A percentile compares a stretch with the other conserved stretches of the same genome.
Evolutionary conservation across 1,140 invertebrate genomes (phyloP).

Genomic region (Tetragnatha versicolor): DNA sequence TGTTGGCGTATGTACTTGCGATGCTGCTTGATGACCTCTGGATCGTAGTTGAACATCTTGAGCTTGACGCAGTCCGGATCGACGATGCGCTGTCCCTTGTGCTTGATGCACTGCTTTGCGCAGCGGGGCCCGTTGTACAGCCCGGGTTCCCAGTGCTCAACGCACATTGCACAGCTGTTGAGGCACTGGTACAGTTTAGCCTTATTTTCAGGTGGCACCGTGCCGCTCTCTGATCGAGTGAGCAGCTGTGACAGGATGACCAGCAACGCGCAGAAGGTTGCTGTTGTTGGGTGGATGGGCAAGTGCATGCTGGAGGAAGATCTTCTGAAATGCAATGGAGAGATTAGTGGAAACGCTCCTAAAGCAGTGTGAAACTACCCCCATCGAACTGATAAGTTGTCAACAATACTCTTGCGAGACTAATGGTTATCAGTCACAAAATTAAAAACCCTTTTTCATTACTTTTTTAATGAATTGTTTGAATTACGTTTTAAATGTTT

Average conservation of each 20-base stretch:
- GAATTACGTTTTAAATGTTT: too few species aligned
- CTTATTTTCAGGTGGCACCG: neutral
- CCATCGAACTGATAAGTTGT: too few species aligned
- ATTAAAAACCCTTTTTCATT: too few species aligned
- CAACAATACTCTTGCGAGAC: too few species aligned
- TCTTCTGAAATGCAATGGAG: neutral
- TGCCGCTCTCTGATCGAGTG: neutral
- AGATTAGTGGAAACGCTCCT: neutral
- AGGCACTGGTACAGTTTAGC: conserved; percentile 54
- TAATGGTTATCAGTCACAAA: too few species aligned
- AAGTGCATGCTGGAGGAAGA: neutral
- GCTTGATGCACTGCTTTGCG: conserved; percentile 57
- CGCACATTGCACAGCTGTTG: conserved; percentile 58
- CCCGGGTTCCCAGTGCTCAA: conserved; percentile 58
- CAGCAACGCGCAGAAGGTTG: neutral
- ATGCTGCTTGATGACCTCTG: conserved; percentile 41
- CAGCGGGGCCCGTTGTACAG: conserved; percentile 58
- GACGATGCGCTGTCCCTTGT: conserved; percentile 55
- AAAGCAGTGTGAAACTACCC: neutral
- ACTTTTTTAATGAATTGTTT: too few species aligned
- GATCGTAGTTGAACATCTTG: conserved; percentile 58
- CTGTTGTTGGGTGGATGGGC: neutral
- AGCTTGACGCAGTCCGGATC: conserved; percentile 58
- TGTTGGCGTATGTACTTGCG: conserved; percentile 33
- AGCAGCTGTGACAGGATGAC: neutral